Conservation (phyloP, 2,113 vertebrate species). For the Lanius ludovicianus region DNA sequence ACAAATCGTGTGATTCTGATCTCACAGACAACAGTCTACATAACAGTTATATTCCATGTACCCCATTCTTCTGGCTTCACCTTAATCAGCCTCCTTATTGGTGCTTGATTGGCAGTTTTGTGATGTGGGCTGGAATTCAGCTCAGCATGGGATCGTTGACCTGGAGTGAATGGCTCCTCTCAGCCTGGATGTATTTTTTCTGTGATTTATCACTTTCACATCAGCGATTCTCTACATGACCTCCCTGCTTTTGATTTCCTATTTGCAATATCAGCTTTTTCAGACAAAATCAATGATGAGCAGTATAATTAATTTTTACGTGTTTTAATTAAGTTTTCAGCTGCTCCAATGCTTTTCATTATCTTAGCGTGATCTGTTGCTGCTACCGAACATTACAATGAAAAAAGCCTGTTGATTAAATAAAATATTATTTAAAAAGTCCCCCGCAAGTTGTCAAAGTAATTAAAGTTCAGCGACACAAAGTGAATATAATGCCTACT, state of each 20-base stretch:
- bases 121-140: background rate
- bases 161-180: background rate
- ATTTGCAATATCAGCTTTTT: constrained; percentile 61
- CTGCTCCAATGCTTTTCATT: constrained; percentile 43
- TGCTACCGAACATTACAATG: background rate
- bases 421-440: background rate
- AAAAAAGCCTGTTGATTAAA: constrained; percentile 29
- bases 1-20: background rate
- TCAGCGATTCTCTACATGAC: background rate
- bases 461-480: constrained; percentile 22
- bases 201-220: background rate
- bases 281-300: constrained; percentile 42
- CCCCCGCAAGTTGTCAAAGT: constrained; percentile 13
- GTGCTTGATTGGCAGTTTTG: background rate
- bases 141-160: background rate
- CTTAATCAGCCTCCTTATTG: constrained; percentile 6
- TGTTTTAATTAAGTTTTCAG: constrained; percentile 65
- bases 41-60: background rate
- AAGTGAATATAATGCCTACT: background rate
- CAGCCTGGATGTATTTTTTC: background rate
- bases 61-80: background rate
- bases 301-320: constrained; percentile 50
- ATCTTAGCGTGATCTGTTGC: constrained; percentile 9
- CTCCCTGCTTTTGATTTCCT: constrained; percentile 53
- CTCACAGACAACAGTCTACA: background rate